Evolutionary conservation across 2,888 invertebrate species (phyloP).

Genomic region (Suillia variegata): DNA sequence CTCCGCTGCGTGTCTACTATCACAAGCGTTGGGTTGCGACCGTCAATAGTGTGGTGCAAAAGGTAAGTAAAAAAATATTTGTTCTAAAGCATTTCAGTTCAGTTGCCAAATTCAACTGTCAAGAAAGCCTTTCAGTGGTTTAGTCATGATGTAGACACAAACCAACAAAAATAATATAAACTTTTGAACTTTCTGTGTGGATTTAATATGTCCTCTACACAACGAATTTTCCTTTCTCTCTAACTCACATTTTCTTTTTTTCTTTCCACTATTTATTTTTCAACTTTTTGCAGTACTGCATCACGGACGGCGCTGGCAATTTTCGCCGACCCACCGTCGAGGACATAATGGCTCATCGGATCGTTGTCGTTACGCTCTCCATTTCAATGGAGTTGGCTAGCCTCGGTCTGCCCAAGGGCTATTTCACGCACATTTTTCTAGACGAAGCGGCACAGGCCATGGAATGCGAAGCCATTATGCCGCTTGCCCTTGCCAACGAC

Average conservation of each 20-base stretch:
- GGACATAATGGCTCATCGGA: conserved; percentile 72
- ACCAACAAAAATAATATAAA: too few relatives aligned
- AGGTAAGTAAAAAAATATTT: conserved; percentile 63
- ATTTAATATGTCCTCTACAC: too few relatives aligned
- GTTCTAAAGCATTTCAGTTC: neutral
- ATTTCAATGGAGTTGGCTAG: conserved; percentile 77
- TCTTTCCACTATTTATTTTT: too few relatives aligned
- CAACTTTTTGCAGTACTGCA: conserved; percentile 68
- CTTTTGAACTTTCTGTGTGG: too few relatives aligned
- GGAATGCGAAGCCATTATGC: conserved; percentile 84
- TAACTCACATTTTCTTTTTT: too few relatives aligned
- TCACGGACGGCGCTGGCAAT: conserved; percentile 68
- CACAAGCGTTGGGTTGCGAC: conserved; percentile 79
- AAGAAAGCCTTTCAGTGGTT: too few relatives aligned
- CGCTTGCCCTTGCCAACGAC: conserved; percentile 73
- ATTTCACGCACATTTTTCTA: conserved; percentile 77
- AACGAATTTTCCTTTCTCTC: too few relatives aligned
- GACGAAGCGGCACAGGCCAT: conserved; percentile 89
- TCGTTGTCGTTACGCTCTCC: conserved; percentile 79
- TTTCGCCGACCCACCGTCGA: conserved; percentile 74
- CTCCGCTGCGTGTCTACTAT: conserved; percentile 79
- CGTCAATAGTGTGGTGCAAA: conserved; percentile 72
- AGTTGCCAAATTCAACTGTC: too few relatives aligned
- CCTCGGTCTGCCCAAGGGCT: conserved; percentile 70
- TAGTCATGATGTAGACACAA: too few relatives aligned